Percentiles rank a stretch among this genome's conserved stretches.
These are phyloP conservation scores for Euborellia annulipes DNA, from an alignment of 1,140 invertebrate species.

Conservation along the genomic window DNA sequence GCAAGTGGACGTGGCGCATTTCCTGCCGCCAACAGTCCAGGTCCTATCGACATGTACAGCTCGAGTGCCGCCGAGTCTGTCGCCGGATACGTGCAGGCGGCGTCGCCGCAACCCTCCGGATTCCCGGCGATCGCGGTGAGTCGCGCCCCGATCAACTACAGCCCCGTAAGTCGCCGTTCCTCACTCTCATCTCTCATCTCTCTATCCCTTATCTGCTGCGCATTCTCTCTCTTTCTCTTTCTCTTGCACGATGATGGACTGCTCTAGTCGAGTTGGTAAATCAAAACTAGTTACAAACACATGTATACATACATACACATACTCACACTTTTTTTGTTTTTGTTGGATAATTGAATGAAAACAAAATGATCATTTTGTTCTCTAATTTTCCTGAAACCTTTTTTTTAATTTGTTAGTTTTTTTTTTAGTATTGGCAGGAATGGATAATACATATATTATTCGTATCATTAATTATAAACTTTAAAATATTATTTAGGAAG, in stretches of 20 bases:
- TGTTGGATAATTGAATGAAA: too few species aligned
- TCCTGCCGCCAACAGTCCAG: slow-evolving; percentile 65
- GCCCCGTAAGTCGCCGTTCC: slow-evolving; percentile 54
- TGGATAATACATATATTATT: too few species aligned
- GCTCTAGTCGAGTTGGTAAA: slow-evolving; percentile 6
- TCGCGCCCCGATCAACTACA: slow-evolving; percentile 75
- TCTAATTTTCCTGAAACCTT: too few species aligned
- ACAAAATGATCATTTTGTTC: too few species aligned
- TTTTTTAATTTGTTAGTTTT: too few species aligned
- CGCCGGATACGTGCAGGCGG: slow-evolving; percentile 76
- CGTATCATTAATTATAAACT: too few species aligned
- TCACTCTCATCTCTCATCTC: not conserved
- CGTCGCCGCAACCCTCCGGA: slow-evolving; percentile 72
- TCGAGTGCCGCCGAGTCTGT: slow-evolving; percentile 61
- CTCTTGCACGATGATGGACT: slow-evolving; percentile 4
- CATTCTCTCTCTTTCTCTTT: too few species aligned
- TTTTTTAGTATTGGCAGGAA: too few species aligned
- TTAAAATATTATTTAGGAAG: too few species aligned
- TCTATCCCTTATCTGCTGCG: not conserved
- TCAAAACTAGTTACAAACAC: slow-evolving; percentile 5
- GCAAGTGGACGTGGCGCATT: slow-evolving; percentile 59
- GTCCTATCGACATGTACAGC: slow-evolving; percentile 78
- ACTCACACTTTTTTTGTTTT: too few species aligned
- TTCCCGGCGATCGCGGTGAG: slow-evolving; percentile 81
- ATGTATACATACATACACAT: too few species aligned